Base-by-base conservation (phyloP, 30 jellyfish, hydroid and myxozoan species). In the Phacellophora camtschatica region DNA sequence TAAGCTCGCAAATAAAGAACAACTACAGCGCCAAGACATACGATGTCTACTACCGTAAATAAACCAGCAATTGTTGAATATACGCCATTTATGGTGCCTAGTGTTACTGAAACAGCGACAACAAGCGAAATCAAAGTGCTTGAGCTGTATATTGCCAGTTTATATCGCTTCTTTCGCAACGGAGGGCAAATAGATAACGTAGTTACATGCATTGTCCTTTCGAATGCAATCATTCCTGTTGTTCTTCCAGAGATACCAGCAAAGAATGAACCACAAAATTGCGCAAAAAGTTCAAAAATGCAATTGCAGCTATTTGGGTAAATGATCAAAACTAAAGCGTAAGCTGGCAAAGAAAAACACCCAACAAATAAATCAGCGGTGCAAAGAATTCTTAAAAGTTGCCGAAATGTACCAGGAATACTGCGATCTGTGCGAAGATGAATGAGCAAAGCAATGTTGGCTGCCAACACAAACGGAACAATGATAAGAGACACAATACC, bases 231-330 rank as follows among this genome's bases (percentile, higher is more conserved):
- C 19, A 75, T 19, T n/a, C 56, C 87, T 2, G 88, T 86, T 22
- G 84, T 76, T 42, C 88, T 64, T 11, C 85, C 96, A 29, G 96
- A 86, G 0, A 84, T 51, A 18, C 88, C 87, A 22, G 80, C 81
- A 37, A 74, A 66, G 32, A 74, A 13, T 25, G 88, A 83, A 23
- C 74, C 88, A 28, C 55, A 16, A 53, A 86, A 86, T 77, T 86
- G 96, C 32, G 90, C 57, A 13, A 69, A 66, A 16, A 86, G 77
- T 48, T 86, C 96, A 50, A 86, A 11, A 0, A 28, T 49, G 35
- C 96, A 86, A 23, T 53, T 30, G 64, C 87, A 58, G 11, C 36
- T 51, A 7, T 20, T 9, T 5, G 96, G 90, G 58, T 74, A 18
- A 10, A 51, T 3, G 27, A 66, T 22, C 19, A 86, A 43, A 19